These are phyloP conservation scores for Synanthedon andrenaeformis DNA, from an alignment of 2,888 invertebrate genomes.

Conservation along the genomic window DNA sequence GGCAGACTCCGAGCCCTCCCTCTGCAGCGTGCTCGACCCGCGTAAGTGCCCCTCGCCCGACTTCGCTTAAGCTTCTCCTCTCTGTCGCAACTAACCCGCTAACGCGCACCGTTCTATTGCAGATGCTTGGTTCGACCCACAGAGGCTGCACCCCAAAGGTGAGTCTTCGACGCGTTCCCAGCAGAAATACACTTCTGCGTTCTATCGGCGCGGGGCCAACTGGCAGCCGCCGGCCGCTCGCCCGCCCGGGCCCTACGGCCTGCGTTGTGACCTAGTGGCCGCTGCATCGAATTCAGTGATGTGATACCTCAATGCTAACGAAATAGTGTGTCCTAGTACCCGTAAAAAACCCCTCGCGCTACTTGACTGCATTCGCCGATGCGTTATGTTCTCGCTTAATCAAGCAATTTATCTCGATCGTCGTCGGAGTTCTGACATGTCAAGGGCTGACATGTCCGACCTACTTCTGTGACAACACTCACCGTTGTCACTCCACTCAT, in stretches of 20 bases:
- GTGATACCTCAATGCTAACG: not conserved
- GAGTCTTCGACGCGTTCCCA: conserved; percentile 57
- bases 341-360: not conserved
- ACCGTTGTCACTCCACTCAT: conserved; percentile 7
- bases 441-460: conserved; percentile 24
- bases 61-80: conserved; percentile 40
- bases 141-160: conserved; percentile 92
- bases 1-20: conserved; percentile 60
- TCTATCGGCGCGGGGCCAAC: conserved; percentile 39
- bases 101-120: conserved; percentile 75
- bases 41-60: conserved; percentile 43
- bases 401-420: not conserved
- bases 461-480: conserved; percentile 20
- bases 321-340: too few relatives aligned
- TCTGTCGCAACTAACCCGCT: conserved; percentile 69
- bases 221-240: conserved; percentile 20
- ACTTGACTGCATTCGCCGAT: not conserved
- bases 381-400: not conserved
- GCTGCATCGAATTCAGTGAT: conserved; percentile 7
- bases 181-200: conserved; percentile 40
- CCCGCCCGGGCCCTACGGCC: conserved; percentile 13
- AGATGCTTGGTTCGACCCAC: conserved; percentile 95
- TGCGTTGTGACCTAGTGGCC: conserved; percentile 19
- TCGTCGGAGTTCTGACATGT: conserved; percentile 18
- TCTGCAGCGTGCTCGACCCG: conserved; percentile 62